phyloP scores from a whole-genome alignment of 1,140 invertebrate species.

The Adelges cooleyi region DNA sequence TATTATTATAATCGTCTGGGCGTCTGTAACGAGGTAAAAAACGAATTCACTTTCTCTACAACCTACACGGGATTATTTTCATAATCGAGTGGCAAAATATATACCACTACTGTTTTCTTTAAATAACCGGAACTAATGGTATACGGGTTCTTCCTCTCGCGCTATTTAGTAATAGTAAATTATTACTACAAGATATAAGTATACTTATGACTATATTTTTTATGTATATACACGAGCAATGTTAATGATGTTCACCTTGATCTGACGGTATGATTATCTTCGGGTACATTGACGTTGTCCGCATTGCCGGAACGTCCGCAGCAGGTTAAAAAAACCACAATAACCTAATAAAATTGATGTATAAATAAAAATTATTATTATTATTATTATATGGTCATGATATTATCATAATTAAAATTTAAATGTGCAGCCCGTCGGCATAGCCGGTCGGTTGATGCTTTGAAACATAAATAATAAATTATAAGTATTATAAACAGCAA shows the following conservation, averaged over 20 bases:
- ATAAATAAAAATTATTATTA: background rate
- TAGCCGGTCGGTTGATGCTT: too few species aligned
- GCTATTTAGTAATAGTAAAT: background rate
- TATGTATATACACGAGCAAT: conserved; percentile 2
- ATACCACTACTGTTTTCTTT: background rate
- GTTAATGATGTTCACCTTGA: conserved; percentile 21
- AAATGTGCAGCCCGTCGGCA: too few species aligned
- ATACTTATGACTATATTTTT: background rate
- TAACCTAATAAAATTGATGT: background rate
- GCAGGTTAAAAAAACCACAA: background rate
- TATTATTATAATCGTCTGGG: too few species aligned
- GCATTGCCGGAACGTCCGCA: conserved; percentile 1
- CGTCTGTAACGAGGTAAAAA: too few species aligned
- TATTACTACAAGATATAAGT: background rate
- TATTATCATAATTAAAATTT: too few species aligned
- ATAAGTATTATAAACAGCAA: too few species aligned
- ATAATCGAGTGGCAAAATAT: background rate
- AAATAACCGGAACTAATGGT: background rate
- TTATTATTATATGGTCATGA: background rate
- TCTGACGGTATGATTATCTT: conserved; percentile 2
- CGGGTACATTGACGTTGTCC: conserved; percentile 18
- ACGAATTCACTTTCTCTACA: background rate
- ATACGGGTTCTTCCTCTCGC: background rate
- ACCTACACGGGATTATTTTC: background rate
- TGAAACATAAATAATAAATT: too few species aligned